A percentile compares a stretch with the other conserved stretches of the same genome.
These are phyloP conservation scores for Cerceris ruficornis DNA, from an alignment of 2,888 invertebrate species.

Conservation along the genomic window DNA sequence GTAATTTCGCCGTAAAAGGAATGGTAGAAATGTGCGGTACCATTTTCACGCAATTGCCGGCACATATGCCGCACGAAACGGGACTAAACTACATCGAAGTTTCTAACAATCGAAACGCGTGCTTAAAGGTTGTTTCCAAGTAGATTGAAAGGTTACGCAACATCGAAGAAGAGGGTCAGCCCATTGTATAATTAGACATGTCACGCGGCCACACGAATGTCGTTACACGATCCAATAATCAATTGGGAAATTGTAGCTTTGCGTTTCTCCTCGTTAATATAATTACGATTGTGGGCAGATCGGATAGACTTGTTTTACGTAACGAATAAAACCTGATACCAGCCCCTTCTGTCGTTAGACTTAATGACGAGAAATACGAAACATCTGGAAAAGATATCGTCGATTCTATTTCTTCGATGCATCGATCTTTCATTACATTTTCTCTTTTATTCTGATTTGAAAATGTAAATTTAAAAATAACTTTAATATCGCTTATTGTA, in stretches of 20 bases:
- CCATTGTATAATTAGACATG: conserved; percentile 61
- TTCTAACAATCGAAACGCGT: conserved; percentile 49
- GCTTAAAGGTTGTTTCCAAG: conserved; percentile 49
- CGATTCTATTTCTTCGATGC: too few relatives aligned
- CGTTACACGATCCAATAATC: conserved; percentile 52
- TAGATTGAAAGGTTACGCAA: conserved; percentile 57
- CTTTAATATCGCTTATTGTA: not conserved
- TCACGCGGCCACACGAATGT: conserved; percentile 44
- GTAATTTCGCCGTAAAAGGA: too few relatives aligned
- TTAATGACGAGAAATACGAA: too few relatives aligned
- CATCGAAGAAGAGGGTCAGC: conserved; percentile 23
- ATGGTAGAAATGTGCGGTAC: not conserved
- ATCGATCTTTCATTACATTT: too few relatives aligned
- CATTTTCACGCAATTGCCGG: not conserved
- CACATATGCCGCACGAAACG: not conserved
- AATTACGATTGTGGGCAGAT: not conserved
- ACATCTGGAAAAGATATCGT: too few relatives aligned
- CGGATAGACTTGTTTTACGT: too few relatives aligned
- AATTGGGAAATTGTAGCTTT: conserved; percentile 42
- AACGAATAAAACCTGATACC: too few relatives aligned
- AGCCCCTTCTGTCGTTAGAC: too few relatives aligned
- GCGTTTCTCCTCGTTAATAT: conserved; percentile 36
- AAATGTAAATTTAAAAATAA: not conserved
- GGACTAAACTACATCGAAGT: conserved; percentile 13
- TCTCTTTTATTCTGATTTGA: too few relatives aligned